Evolutionary conservation across 2,113 vertebrate genomes (phyloP).

Genomic region (Baryphthengus martii): DNA sequence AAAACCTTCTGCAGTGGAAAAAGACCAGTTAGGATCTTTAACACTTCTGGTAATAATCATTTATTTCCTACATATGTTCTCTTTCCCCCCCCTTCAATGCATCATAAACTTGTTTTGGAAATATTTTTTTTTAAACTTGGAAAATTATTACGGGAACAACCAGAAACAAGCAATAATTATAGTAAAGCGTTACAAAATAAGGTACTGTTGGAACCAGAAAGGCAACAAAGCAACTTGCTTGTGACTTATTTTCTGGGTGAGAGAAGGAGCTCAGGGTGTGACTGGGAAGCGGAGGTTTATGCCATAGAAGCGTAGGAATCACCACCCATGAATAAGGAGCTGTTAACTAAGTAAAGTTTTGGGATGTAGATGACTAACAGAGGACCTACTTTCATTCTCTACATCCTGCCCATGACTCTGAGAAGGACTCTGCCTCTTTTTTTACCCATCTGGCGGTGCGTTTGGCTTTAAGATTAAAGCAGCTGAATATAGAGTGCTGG

Average conservation of each 20-base stretch:
- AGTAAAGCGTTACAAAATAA: neutral
- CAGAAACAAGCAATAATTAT: neutral
- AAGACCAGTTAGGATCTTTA: neutral
- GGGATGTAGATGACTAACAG: neutral
- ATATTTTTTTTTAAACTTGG: neutral
- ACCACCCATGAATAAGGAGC: neutral
- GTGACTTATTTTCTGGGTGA: neutral
- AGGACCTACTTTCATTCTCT: neutral
- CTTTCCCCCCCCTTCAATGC: neutral
- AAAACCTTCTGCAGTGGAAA: neutral
- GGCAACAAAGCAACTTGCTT: neutral
- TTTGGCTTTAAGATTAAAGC: neutral
- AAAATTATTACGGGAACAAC: neutral
- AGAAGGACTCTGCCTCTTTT: neutral
- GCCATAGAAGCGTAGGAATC: neutral
- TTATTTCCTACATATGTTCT: neutral
- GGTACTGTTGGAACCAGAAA: slow-evolving; percentile 7
- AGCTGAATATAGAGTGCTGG: neutral
- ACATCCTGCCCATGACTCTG: neutral
- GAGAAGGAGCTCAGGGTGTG: neutral
- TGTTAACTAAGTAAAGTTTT: neutral
- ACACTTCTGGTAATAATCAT: neutral
- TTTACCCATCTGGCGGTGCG: neutral
- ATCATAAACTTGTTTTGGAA: neutral
- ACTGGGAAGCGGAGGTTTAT: slow-evolving; percentile 20